A percentile compares a stretch with the other conserved stretches of the same genome.
phyloP scores from a whole-genome alignment of 2,797 vertebrate genomes.

The Darevskia nairensis region DNA sequence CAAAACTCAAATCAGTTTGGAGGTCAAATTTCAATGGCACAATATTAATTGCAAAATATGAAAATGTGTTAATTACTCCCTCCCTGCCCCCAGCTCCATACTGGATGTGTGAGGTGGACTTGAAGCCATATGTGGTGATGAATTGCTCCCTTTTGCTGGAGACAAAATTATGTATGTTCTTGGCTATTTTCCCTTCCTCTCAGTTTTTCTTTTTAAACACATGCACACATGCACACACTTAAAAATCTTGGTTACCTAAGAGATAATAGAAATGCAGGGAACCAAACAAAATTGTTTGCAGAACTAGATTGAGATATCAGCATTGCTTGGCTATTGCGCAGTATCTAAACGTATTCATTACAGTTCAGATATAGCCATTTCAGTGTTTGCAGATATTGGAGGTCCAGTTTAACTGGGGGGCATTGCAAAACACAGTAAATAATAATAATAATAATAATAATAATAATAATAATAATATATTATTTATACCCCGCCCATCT shows the following conservation, averaged over 20 bases:
- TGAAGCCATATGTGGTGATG: not conserved
- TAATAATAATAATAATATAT: too few species aligned
- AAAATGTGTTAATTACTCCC: not conserved
- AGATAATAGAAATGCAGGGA: not conserved
- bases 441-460: too few species aligned
- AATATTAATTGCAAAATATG: not conserved
- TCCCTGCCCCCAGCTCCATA: not conserved
- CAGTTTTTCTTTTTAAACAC: not conserved
- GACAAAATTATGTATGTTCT: not conserved
- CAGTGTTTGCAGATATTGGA: constrained; percentile 21
- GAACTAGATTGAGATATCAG: not conserved
- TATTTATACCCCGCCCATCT: too few species aligned
- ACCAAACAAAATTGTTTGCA: constrained; percentile 24
- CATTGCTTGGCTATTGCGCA: not conserved
- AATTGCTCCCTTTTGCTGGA: not conserved
- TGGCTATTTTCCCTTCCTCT: not conserved
- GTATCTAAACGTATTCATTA: constrained; percentile 8
- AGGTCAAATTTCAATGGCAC: not conserved
- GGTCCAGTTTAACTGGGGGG: not conserved
- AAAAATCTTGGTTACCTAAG: not conserved
- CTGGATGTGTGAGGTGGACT: too few species aligned
- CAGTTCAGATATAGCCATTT: not conserved
- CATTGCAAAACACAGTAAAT: not conserved
- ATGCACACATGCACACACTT: not conserved
- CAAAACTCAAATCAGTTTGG: too few species aligned